phyloP scores from a whole-genome alignment of 2,113 vertebrate genomes.

The Lipophrys pholis region DNA sequence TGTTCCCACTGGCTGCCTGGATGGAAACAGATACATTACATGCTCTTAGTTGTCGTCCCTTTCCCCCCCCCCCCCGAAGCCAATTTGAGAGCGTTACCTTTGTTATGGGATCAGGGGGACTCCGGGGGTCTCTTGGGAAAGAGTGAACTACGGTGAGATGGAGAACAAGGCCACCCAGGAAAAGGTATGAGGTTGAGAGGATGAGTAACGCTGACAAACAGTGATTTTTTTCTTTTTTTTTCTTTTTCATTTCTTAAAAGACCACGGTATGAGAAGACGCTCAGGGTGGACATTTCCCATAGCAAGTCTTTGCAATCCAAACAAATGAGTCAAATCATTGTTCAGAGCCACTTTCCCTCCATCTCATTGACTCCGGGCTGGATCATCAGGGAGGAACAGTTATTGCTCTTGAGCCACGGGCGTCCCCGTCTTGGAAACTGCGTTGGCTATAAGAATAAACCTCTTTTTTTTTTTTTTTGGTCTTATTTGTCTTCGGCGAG shows the following conservation, averaged over 20 bases:
- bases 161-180: constrained; percentile 20
- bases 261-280: constrained; percentile 50
- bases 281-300: constrained; percentile 78
- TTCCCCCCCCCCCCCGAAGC: constrained; percentile 67
- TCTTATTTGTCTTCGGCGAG: constrained; percentile 3
- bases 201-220: constrained; percentile 72
- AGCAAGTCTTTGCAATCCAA: constrained; percentile 62
- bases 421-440: constrained; percentile 37
- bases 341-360: constrained; percentile 33
- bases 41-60: constrained; percentile 56
- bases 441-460: constrained; percentile 36
- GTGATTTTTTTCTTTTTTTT: constrained; percentile 42
- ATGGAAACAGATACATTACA: constrained; percentile 84
- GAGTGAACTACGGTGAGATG: constrained; percentile 44
- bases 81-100: constrained; percentile 80
- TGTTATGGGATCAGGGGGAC: constrained; percentile 74
- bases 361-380: constrained; percentile 63
- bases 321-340: constrained; percentile 67
- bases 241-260: not conserved
- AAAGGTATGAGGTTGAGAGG: constrained; percentile 38
- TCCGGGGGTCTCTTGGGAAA: constrained; percentile 66
- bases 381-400: constrained; percentile 44
- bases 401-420: constrained; percentile 52
- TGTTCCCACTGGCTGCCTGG: constrained; percentile 79
- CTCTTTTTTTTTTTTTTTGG: not conserved